Conservation (phyloP, 2,113 vertebrate species). For the Hemicordylus capensis region DNA sequence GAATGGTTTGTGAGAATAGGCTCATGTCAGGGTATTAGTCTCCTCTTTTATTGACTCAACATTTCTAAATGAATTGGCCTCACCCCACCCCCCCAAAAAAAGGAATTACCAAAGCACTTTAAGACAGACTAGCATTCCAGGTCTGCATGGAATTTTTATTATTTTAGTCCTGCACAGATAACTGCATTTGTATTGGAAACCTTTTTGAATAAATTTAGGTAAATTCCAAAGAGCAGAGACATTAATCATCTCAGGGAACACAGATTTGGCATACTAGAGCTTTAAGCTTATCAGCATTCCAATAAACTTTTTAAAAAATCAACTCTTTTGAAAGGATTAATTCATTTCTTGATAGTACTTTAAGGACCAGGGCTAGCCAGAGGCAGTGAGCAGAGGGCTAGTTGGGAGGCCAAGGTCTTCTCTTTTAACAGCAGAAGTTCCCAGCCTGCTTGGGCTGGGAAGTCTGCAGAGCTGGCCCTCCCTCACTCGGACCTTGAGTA, state of each 20-base stretch:
- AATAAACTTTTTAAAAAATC: background rate
- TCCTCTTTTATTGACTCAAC: constrained; percentile 24
- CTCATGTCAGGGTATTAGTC: constrained; percentile 15
- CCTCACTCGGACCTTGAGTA: too few species aligned
- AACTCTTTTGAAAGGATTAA: background rate
- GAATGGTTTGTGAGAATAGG: background rate
- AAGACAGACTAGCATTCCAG: background rate
- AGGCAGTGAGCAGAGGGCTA: too few species aligned
- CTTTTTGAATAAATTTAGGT: constrained; percentile 18
- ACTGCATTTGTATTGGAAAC: background rate
- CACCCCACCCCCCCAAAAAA: too few species aligned
- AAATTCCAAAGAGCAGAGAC: background rate
- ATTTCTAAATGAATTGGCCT: constrained; percentile 35
- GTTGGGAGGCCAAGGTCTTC: too few species aligned
- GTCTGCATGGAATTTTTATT: background rate
- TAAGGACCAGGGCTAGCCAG: too few species aligned
- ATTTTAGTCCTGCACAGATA: constrained; percentile 2
- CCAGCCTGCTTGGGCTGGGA: too few species aligned
- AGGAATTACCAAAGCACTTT: constrained; percentile 24
- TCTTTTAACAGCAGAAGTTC: too few species aligned
- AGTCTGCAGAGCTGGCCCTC: too few species aligned
- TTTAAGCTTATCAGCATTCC: background rate
- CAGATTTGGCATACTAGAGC: constrained; percentile 1
- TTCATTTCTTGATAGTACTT: background rate
- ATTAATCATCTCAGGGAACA: background rate